phyloP scores from a whole-genome alignment of 2,888 invertebrate genomes.

The Megamerina dolium region DNA sequence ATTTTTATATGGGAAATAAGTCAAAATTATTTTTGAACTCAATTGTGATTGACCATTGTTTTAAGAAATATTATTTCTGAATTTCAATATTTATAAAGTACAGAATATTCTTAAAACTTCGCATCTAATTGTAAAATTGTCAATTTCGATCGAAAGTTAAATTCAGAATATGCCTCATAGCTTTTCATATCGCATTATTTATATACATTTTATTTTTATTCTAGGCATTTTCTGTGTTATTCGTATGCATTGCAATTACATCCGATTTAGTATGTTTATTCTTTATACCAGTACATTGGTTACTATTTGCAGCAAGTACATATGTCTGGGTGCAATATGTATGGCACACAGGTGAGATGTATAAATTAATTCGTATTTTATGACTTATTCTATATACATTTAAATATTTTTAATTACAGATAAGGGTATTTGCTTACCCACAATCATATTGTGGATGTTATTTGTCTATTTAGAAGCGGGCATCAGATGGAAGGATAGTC shows the following conservation, averaged over 20 bases:
- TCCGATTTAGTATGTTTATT: slow-evolving; percentile 98
- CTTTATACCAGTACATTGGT: slow-evolving; percentile 96
- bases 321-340: slow-evolving; percentile 99
- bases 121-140: background rate
- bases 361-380: background rate
- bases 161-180: too few species aligned
- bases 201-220: slow-evolving; percentile 33
- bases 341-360: slow-evolving; percentile 81
- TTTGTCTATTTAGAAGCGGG: slow-evolving; percentile 93
- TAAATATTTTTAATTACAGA: slow-evolving; percentile 64
- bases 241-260: slow-evolving; percentile 94
- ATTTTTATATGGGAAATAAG: too few species aligned
- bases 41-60: too few species aligned
- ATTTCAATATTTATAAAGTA: too few species aligned
- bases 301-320: slow-evolving; percentile 96
- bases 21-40: too few species aligned
- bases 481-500: slow-evolving; percentile 74
- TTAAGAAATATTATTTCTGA: too few species aligned
- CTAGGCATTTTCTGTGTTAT: slow-evolving; percentile 95
- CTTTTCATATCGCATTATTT: background rate
- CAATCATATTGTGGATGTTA: slow-evolving; percentile 86
- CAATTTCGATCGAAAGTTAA: background rate
- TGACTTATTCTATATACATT: slow-evolving; percentile 4
- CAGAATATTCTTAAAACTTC: background rate
- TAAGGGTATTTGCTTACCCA: slow-evolving; percentile 90